phyloP scores from a whole-genome alignment of 2,888 invertebrate species.

The Lepeophtheirus nordmannii region DNA sequence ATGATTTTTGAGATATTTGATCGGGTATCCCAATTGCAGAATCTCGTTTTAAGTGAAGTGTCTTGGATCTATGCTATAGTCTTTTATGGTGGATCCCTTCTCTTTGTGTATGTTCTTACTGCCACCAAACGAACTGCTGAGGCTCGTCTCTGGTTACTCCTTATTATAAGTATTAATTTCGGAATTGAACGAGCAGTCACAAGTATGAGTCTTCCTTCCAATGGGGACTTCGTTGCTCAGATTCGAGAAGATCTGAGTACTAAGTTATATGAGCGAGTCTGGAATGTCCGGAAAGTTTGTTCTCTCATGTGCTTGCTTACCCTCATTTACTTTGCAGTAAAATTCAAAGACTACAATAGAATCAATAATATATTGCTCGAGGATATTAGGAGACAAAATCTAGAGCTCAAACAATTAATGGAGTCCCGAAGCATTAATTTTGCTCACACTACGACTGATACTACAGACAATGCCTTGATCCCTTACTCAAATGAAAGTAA shows the following conservation, averaged over 20 bases:
- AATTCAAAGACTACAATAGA: slow-evolving; percentile 36
- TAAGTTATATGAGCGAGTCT: slow-evolving; percentile 28
- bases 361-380: slow-evolving; percentile 37
- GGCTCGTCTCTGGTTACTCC: slow-evolving; percentile 43
- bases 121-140: slow-evolving; percentile 41
- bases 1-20: slow-evolving; percentile 43
- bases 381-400: slow-evolving; percentile 36
- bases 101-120: slow-evolving; percentile 43
- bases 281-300: slow-evolving; percentile 38
- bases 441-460: not conserved
- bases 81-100: slow-evolving; percentile 42
- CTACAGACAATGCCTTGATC: not conserved
- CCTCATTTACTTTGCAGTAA: slow-evolving; percentile 33
- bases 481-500: too few species aligned
- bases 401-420: slow-evolving; percentile 26
- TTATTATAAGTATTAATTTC: slow-evolving; percentile 40
- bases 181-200: slow-evolving; percentile 37
- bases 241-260: not conserved
- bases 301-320: slow-evolving; percentile 32
- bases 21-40: slow-evolving; percentile 42
- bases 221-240: not conserved
- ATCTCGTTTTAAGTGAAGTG: slow-evolving; percentile 47
- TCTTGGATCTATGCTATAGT: slow-evolving; percentile 47
- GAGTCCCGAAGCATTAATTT: not conserved
- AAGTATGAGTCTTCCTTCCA: slow-evolving; percentile 22